These are phyloP conservation scores for Lucilia sericata DNA, from an alignment of 1,140 invertebrate genomes.

Conservation along the genomic window DNA sequence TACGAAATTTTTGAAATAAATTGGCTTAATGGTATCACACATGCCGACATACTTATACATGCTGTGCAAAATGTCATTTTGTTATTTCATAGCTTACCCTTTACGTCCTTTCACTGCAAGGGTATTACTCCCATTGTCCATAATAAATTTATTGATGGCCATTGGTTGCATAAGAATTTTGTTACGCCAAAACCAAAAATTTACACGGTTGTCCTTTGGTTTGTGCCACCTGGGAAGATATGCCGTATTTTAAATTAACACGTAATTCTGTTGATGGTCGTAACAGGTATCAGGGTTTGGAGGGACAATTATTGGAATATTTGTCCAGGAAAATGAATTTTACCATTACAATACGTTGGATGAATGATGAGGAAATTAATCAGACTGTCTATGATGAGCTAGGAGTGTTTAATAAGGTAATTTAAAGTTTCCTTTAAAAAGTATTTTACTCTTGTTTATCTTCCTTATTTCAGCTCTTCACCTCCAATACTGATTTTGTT, in stretches of 20 bases:
- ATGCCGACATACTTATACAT: conserved; percentile 47
- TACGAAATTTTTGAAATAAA: conserved; percentile 35
- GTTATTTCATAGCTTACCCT: conserved; percentile 45
- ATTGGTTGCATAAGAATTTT: conserved; percentile 44
- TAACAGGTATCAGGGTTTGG: conserved; percentile 55
- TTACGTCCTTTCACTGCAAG: conserved; percentile 35
- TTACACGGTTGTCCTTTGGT: conserved; percentile 57
- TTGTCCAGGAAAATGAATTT: conserved; percentile 60
- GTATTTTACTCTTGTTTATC: neutral
- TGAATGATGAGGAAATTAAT: conserved; percentile 54
- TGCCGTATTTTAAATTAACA: conserved; percentile 57
- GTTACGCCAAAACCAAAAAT: conserved; percentile 55
- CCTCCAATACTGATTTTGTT: conserved; percentile 54
- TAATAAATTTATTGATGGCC: conserved; percentile 44
- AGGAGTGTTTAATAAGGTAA: conserved; percentile 58
- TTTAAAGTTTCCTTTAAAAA: neutral
- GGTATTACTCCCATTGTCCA: conserved; percentile 37
- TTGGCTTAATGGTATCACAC: conserved; percentile 33
- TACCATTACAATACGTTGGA: conserved; percentile 54
- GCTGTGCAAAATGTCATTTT: conserved; percentile 36
- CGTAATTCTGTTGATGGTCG: conserved; percentile 1
- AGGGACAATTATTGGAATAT: conserved; percentile 58
- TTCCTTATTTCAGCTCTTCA: conserved; percentile 53
- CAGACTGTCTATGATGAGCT: conserved; percentile 37
- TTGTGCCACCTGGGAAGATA: conserved; percentile 64